Base-by-base conservation (phyloP, 2,797 vertebrate species). In the Lithobates pipiens region DNA sequence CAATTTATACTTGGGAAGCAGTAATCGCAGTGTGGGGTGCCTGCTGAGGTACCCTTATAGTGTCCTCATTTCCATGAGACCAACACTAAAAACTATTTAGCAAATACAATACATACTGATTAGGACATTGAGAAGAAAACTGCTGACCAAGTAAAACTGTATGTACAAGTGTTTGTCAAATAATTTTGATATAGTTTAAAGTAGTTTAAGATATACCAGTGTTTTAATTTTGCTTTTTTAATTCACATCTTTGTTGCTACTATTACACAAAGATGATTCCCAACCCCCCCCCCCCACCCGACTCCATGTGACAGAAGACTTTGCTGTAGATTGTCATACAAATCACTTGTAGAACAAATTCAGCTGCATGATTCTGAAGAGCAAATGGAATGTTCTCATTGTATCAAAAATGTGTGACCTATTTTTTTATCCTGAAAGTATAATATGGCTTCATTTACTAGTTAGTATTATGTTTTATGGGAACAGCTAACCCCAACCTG, bases 401-500 rank as follows among this genome's bases (percentile, higher is more conserved):
- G 9, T 79, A 67, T 54, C 50, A 61, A 23, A 61, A 50, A 18
- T 50, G 23, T 46, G 25, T 71, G 54, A n/a, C 44, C 3, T n/a
- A 36, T 65, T 23, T 32, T 32, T 63, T 54, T 1, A 69, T 50
- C 32, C 68, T n/a, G 42, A 70, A 36, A 69, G 68, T 44, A 46
- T 7, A 54, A 27, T 72, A 25, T 27, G 57, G 69, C 69, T 73
- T 72, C 2, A 29, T 57, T 50, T 29, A 71, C 11, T 25, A 67
- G 65, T 29, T 67, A 13, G 65, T 67, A 25, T 25, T 5, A 3
- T 71, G 67, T 80, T 34, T 70, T 54, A 18, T 83, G 82, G 73
- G 72, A 36, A 23, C 63, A 61, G 73, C 73, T 86, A 86, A 86
- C 72, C 34, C 34, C 74, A 82, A 36, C 75, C 21, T 65, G 25